phyloP scores from a whole-genome alignment of 2,113 vertebrate genomes.

The Chaenocephalus aceratus region DNA sequence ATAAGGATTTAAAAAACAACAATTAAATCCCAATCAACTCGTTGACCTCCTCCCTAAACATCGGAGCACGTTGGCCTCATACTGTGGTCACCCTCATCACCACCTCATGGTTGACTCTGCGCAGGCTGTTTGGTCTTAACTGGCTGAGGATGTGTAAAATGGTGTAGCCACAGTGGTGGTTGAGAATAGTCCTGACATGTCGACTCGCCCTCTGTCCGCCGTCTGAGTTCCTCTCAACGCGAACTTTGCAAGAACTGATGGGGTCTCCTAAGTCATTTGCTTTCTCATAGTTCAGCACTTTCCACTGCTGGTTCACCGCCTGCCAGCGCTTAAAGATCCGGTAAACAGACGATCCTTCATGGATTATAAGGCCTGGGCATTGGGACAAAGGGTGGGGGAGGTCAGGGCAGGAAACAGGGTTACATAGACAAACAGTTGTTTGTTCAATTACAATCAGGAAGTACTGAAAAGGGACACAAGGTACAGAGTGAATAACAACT shows the following conservation, averaged over 20 bases:
- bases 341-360: slow-evolving; percentile 92
- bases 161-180: slow-evolving; percentile 90
- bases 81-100: slow-evolving; percentile 91
- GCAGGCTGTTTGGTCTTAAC: slow-evolving; percentile 86
- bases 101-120: slow-evolving; percentile 86
- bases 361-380: slow-evolving; percentile 87
- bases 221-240: slow-evolving; percentile 82
- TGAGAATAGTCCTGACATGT: slow-evolving; percentile 89
- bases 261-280: slow-evolving; percentile 88
- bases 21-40: slow-evolving; percentile 29
- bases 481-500: background rate
- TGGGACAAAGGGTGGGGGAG: slow-evolving; percentile 37
- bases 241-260: slow-evolving; percentile 78
- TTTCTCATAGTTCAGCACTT: slow-evolving; percentile 92
- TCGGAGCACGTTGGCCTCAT: slow-evolving; percentile 36
- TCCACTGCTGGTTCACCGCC: slow-evolving; percentile 92
- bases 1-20: slow-evolving; percentile 10
- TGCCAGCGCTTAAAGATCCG: slow-evolving; percentile 93
- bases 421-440: slow-evolving; percentile 42
- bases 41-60: slow-evolving; percentile 12
- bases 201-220: slow-evolving; percentile 78
- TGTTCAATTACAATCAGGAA: slow-evolving; percentile 39
- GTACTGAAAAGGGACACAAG: slow-evolving; percentile 11
- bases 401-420: slow-evolving; percentile 25
- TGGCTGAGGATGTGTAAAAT: slow-evolving; percentile 90